phyloP scores from a whole-genome alignment of 2,888 invertebrate species.

The Dermolepida albohirtum region DNA sequence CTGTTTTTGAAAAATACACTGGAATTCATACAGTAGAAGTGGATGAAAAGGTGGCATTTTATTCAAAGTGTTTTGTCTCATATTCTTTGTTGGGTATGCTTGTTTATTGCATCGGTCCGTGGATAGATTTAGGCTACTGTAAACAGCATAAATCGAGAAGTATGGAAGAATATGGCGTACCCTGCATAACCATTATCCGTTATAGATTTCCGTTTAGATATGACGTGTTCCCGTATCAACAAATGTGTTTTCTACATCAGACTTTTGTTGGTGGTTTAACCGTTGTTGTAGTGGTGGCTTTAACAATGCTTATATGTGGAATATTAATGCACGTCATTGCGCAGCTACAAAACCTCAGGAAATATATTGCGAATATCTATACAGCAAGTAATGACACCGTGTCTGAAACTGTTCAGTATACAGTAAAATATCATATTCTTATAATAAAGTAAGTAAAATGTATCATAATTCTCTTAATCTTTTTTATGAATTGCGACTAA shows the following conservation, averaged over 20 bases:
- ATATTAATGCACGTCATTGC: slow-evolving; percentile 52
- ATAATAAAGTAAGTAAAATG: slow-evolving; percentile 55
- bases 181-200: slow-evolving; percentile 51
- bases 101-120: slow-evolving; percentile 52
- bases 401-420: slow-evolving; percentile 37
- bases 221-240: slow-evolving; percentile 50
- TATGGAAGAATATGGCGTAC: slow-evolving; percentile 51
- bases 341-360: slow-evolving; percentile 51
- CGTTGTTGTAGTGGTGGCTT: slow-evolving; percentile 50
- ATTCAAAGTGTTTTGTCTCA: slow-evolving; percentile 51
- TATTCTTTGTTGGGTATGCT: slow-evolving; percentile 52
- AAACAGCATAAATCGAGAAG: slow-evolving; percentile 41
- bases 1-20: slow-evolving; percentile 40
- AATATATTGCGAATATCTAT: slow-evolving; percentile 28
- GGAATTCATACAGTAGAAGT: slow-evolving; percentile 44
- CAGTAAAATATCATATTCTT: slow-evolving; percentile 51
- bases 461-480: no score
- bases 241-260: slow-evolving; percentile 52
- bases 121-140: slow-evolving; percentile 49
- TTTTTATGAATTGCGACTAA: no score
- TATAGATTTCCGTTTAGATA: slow-evolving; percentile 51
- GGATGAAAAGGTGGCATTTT: slow-evolving; percentile 50
- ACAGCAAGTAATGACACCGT: background rate
- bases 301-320: slow-evolving; percentile 53
- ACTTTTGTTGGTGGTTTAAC: slow-evolving; percentile 53